Base-by-base conservation (phyloP, 2,113 vertebrate genomes). In the Ailuropoda melanoleuca region DNA sequence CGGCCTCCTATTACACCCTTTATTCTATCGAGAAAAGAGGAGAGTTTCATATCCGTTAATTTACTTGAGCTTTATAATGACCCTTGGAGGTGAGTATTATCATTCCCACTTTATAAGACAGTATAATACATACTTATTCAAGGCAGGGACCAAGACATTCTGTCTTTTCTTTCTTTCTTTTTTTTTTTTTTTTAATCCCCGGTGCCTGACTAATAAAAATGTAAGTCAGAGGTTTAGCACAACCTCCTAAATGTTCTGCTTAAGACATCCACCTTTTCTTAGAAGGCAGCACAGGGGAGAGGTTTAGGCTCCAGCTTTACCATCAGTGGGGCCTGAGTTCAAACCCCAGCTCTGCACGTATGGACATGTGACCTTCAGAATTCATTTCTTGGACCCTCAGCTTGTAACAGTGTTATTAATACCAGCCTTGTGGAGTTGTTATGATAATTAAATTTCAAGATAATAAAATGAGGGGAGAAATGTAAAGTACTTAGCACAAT, bases 61-160 rank as follows among this genome's bases (percentile, higher is more conserved):
- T 84, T 92, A 77, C 50, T 90, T 66, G 58, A 97, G 94, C 58
- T 95, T 90, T 56, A 80, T 66, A 58, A 50, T 34, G 80, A 84
- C 62, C 84, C 64, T 91, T 5, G 3, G 53, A 96, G 58, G 55
- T 46, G 53, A 55, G 8, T n/a, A 31, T 34, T 39, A 37, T 56
- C 48, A 46, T 78, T 72, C 43, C 66, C 86, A 74, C 39, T 74
- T 84, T 60, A 84, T 43, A 66, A 58, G 84, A 62, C 50, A 80
- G 12, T 24, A 9, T 74, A 77, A 81, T 55, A 62, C 58, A 56
- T 50, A 37, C 53, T 94, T 75, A 81, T 46, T 43, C 39, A 95
- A 39, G 60, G 34, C 93, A 96, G 18, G 37, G 24, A 39, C 66
- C 24, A 66, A 80, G 50, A 34, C 58, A 29, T 64, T 77, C 37